Evolutionary conservation across 1,140 invertebrate species (phyloP), one percentile per base, ranked within the genome.

Genomic region (Paraescarpia echinospica): DNA sequence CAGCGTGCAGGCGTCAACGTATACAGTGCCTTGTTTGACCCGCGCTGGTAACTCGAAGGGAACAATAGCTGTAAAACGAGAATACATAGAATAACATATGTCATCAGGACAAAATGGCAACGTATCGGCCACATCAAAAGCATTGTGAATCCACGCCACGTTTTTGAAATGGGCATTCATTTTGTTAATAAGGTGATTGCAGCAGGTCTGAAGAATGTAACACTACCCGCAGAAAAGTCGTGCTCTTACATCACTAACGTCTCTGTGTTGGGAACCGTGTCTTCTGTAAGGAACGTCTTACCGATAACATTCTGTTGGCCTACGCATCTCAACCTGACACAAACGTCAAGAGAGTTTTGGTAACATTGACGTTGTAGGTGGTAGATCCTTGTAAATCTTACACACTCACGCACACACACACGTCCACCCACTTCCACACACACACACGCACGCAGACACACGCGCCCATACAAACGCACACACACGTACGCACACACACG

Each of bases 231-330:
- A 1, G 97, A 98, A 91, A n/a, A n/a, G 97, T 97, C 0, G 98
- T 98, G 0, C 98, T 99, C 92, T 96, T 99, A 34, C 98, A 99
- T 95, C 98, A 99, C 95, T 99, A 99, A 95, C 96, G 98, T 88
- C 77, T 93, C 31, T 96, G 95, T 93, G 91, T 94, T 9, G 92
- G 93, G 6, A 94, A 91, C 93, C 95, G n/a, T 48, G 92, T 22
- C 93, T 94, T 51, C 93, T 92, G 91, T 89, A 35, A 35, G 35
- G 33, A 91, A 5, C 34, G n/a, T 34, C 4, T 34, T 89, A 34
- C 8, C 18, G 89, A 89, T 89, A 89, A n/a, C 18, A 89, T 8
- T 18, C n/a, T 89, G 18, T 34, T 89, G 89, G 34, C n/a, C n/a
- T 89, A 89, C 18, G n/a, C 4, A 4, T 41, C 41, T 41, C 4